A percentile compares a stretch with the other conserved stretches of the same genome.
These are phyloP conservation scores for Spodoptera litura DNA, from an alignment of 1,140 invertebrate genomes.

Conservation along the genomic window DNA sequence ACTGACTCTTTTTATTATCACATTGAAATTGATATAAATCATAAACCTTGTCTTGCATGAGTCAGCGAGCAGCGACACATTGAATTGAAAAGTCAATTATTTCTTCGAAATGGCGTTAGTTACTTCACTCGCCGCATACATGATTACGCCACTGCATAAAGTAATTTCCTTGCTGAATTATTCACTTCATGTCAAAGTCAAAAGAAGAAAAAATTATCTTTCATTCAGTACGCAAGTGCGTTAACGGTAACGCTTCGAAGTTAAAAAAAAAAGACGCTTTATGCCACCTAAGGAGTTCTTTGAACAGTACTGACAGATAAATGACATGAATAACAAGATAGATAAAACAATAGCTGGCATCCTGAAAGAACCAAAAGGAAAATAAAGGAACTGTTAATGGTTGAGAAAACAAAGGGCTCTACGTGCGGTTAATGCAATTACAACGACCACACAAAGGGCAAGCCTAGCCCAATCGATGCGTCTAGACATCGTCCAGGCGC, in stretches of 20 bases:
- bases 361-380: constrained; percentile 12
- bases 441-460: constrained; percentile 54
- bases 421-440: constrained; percentile 62
- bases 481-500: constrained; percentile 67
- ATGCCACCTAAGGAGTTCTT: not conserved
- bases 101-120: constrained; percentile 15
- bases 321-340: not conserved
- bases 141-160: not conserved
- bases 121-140: constrained; percentile 8
- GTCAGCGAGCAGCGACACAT: not conserved
- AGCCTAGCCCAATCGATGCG: constrained; percentile 75
- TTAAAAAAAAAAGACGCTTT: not conserved
- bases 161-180: constrained; percentile 18
- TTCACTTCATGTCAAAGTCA: constrained; percentile 13
- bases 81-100: constrained; percentile 36
- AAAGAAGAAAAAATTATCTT: not conserved
- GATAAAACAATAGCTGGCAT: not conserved
- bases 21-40: not conserved
- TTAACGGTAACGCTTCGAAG: not conserved
- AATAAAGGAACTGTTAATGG: constrained; percentile 7
- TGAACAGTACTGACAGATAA: not conserved
- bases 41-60: not conserved
- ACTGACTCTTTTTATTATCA: not conserved
- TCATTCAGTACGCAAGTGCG: not conserved
- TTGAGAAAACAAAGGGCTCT: constrained; percentile 49